Base-by-base conservation (phyloP, 1,140 invertebrate species). In the Nylanderia fulva region DNA sequence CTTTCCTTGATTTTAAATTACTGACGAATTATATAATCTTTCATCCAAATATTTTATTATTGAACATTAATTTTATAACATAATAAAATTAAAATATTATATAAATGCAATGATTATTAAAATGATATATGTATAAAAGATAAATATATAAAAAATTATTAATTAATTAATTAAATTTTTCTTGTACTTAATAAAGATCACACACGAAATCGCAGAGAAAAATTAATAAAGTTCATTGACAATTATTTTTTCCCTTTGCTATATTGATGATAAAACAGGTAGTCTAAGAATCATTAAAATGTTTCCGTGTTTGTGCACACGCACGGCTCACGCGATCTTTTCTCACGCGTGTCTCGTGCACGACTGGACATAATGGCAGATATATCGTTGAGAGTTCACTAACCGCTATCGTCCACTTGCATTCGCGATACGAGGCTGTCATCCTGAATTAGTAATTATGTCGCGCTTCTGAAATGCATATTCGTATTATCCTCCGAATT, bases 401-500 rank as follows among this genome's bases (percentile, higher is more conserved):
- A 87, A 91, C 66, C 84, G 69, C 60, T 33, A 80, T 36, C 42
- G 13, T 86, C 42, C 24, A 66, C 71, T 89, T 76, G 71, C 39
- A 45, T 66, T 64, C 60, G 86, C 83, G 84, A 82, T 71, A 63
- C 63, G 61, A 75, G 64, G n/a, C 88, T 84, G 88, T 89, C 85
- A 75, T 80, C 61, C 80, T 87, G 77, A 85, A 90, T 89, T 80
- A 89, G 75, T 89, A 89, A 90, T 89, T 89, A 89, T 54, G 52
- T 60, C 29, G 71, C 52, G 58, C 52, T 83, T 89, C 85, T 75
- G 85, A 90, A 90, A 91, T 89, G 88, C 88, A 91, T 91, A 86
- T 89, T 87, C 82, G 85, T 92, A 87, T 80, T 83, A 76, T 89
- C 85, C 64, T 91, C 92, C 83, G 90, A 93, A 93, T 93, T 93